Percentiles rank a stretch among this genome's conserved stretches.
These are phyloP conservation scores for Aricia agestis DNA, from an alignment of 1,140 invertebrate species.

Conservation along the genomic window DNA sequence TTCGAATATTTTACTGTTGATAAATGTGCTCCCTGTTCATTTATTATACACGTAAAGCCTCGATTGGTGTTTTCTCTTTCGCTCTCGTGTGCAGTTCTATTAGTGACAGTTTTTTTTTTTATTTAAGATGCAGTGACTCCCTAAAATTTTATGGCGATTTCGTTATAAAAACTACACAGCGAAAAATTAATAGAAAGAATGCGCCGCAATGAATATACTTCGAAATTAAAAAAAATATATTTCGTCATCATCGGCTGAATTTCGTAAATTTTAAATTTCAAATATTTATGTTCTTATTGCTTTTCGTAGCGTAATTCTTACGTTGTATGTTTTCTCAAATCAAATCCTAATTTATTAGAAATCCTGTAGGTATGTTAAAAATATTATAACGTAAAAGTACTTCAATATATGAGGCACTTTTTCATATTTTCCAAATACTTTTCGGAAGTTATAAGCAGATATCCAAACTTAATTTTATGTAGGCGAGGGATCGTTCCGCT, in stretches of 20 bases:
- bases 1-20: constrained; percentile 5
- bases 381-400: background rate
- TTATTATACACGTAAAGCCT: constrained; percentile 11
- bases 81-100: background rate
- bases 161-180: no score
- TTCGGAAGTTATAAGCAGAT: background rate
- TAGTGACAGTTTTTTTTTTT: background rate
- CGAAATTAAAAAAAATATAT: no score
- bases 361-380: background rate
- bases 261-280: no score
- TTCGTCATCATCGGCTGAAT: no score
- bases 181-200: no score
- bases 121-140: no score
- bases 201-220: no score
- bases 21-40: constrained; percentile 1
- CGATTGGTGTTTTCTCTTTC: background rate
- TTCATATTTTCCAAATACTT: constrained; percentile 1
- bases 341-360: no score
- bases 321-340: no score
- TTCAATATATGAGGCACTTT: background rate
- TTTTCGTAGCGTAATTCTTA: no score
- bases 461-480: background rate
- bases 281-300: no score
- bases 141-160: no score
- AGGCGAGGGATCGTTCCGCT: background rate